Evolutionary conservation across 2,113 vertebrate species (phyloP).

Genomic region (Cepphus grylle): DNA sequence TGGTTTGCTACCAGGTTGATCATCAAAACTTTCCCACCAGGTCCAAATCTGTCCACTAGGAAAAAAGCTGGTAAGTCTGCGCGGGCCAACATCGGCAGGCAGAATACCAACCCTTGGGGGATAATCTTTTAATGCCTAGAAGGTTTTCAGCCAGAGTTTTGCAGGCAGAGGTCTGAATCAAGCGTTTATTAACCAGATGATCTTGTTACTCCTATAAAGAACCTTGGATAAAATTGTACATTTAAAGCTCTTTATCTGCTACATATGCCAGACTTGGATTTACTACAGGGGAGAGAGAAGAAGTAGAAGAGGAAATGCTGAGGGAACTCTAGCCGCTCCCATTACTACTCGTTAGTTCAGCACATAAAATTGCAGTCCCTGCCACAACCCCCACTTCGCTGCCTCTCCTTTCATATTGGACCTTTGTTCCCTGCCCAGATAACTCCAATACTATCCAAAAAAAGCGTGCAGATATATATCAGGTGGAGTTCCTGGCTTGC

Average conservation of each 20-base stretch:
- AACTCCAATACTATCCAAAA: not conserved
- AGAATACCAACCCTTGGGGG: not conserved
- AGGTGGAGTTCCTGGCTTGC: not conserved
- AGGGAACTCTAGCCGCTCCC: not conserved
- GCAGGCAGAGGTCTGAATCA: not conserved
- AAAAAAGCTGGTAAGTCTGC: not conserved
- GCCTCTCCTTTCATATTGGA: not conserved
- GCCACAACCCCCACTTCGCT: not conserved
- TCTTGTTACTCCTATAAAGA: slow-evolving; percentile 39
- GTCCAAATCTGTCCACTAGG: not conserved
- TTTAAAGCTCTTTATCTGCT: slow-evolving; percentile 51
- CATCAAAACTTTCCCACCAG: not conserved
- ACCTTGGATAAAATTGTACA: slow-evolving; percentile 27
- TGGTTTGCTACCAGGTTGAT: not conserved
- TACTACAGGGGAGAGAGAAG: slow-evolving; percentile 23
- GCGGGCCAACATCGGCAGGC: not conserved
- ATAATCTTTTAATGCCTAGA: not conserved
- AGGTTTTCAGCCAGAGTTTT: not conserved
- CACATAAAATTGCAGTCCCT: slow-evolving; percentile 16
- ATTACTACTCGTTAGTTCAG: slow-evolving; percentile 32
- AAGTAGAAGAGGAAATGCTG: slow-evolving; percentile 32
- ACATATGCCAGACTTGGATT: slow-evolving; percentile 43
- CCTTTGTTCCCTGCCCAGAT: not conserved
- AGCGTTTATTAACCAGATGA: slow-evolving; percentile 30
- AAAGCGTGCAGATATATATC: not conserved